Conservation (phyloP, 1,140 invertebrate species). For the Caenorhabditis remanei region DNA sequence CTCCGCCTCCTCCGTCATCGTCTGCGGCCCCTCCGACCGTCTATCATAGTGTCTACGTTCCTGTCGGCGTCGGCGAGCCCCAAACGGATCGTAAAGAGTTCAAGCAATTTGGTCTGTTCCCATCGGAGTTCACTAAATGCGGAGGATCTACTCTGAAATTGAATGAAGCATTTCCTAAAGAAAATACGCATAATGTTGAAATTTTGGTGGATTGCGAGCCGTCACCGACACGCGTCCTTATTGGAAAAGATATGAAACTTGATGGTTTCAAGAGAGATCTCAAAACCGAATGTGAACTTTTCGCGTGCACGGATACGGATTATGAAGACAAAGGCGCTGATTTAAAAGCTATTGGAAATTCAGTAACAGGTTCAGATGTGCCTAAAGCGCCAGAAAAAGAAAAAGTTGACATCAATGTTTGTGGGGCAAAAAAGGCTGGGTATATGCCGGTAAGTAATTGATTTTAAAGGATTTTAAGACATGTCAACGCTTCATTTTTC, state of each 20-base stretch:
- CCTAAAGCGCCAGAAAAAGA: too few species aligned
- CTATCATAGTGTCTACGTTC: neutral
- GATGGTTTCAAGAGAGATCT: neutral
- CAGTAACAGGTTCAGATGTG: too few species aligned
- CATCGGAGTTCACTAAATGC: neutral
- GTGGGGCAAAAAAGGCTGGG: too few species aligned
- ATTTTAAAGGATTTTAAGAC: neutral
- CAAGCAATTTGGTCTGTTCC: neutral
- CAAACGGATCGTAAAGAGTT: neutral
- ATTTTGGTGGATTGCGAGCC: neutral
- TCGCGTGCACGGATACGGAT: neutral
- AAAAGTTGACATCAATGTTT: too few species aligned
- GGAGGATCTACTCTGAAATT: neutral
- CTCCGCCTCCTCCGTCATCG: neutral
- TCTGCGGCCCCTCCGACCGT: neutral
- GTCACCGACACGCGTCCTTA: neutral
- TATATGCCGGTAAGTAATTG: too few species aligned
- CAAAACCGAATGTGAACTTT: neutral
- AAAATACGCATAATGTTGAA: neutral
- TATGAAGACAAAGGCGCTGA: neutral
- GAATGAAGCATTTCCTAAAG: neutral
- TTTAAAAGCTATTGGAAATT: neutral
- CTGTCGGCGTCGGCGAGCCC: neutral
- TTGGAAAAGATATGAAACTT: neutral
- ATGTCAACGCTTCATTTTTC: neutral